Evolutionary conservation across 2,888 invertebrate genomes (phyloP).

Genomic region (Neoaliturus tenellus): DNA sequence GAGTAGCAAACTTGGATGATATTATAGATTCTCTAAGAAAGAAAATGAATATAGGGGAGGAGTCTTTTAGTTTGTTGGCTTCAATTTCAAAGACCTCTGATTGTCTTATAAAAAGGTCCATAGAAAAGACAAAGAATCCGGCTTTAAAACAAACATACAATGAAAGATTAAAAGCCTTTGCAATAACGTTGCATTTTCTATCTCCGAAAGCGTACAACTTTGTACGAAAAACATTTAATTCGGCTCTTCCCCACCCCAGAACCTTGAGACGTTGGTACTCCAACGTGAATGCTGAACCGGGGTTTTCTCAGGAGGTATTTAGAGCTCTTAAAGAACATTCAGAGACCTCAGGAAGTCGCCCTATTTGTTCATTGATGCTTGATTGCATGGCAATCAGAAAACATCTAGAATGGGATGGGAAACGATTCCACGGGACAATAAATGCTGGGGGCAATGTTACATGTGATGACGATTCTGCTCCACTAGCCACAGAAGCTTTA

Average conservation of each 20-base stretch:
- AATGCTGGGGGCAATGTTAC: too few species aligned
- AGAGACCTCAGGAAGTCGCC: too few species aligned
- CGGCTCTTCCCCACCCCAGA: neutral
- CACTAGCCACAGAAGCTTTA: conserved; percentile 37
- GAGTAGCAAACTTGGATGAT: neutral
- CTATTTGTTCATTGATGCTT: conserved; percentile 29
- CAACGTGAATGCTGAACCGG: neutral
- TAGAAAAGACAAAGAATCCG: conserved; percentile 23
- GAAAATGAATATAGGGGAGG: neutral
- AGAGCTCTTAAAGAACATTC: conserved; percentile 29
- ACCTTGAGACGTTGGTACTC: conserved; percentile 7
- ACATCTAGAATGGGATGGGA: conserved; percentile 29
- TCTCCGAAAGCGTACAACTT: conserved; percentile 58
- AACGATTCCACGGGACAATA: conserved; percentile 50
- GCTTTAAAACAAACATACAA: conserved; percentile 29
- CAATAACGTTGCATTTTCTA: neutral
- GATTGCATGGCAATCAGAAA: conserved; percentile 19
- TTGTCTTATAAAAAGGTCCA: conserved; percentile 34
- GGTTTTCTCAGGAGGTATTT: conserved; percentile 32
- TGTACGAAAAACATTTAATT: neutral
- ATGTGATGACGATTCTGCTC: conserved; percentile 18
- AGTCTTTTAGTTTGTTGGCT: neutral
- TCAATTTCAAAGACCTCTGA: conserved; percentile 31
- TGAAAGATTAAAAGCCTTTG: conserved; percentile 33
- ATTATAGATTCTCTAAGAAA: conserved; percentile 1